Evolutionary conservation across 2,888 invertebrate genomes (phyloP).

Genomic region (Drosophila hamatofila): DNA sequence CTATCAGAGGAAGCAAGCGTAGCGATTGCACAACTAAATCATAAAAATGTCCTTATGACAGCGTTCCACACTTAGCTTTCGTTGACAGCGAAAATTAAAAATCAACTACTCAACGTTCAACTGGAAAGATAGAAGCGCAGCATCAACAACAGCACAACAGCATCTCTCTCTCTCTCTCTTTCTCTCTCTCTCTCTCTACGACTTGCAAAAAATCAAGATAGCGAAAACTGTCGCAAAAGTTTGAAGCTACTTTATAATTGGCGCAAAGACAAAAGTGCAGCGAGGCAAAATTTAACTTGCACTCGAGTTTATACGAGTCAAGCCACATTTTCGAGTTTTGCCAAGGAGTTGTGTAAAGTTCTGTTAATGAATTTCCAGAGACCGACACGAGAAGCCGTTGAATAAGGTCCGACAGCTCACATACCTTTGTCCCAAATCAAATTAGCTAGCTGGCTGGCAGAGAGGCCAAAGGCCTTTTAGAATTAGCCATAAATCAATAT

Average conservation of each 20-base stretch:
- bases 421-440: constrained; percentile 44
- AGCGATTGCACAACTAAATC: constrained; percentile 36
- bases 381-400: constrained; percentile 13
- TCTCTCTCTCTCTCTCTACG: neutral
- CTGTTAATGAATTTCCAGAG: constrained; percentile 46
- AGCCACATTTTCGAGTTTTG: constrained; percentile 22
- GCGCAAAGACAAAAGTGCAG: constrained; percentile 60
- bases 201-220: constrained; percentile 46
- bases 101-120: constrained; percentile 43
- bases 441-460: constrained; percentile 21
- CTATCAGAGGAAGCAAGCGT: constrained; percentile 6
- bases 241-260: constrained; percentile 66
- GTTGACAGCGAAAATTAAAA: constrained; percentile 43
- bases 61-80: constrained; percentile 10
- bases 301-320: constrained; percentile 20
- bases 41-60: constrained; percentile 32
- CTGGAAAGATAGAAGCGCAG: constrained; percentile 19
- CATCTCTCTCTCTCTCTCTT: too few relatives aligned
- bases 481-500: constrained; percentile 63
- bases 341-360: constrained; percentile 28
- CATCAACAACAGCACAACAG: neutral
- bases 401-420: constrained; percentile 22
- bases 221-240: constrained; percentile 58
- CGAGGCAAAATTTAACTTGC: constrained; percentile 31
- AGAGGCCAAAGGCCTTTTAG: neutral